A percentile compares a stretch with the other conserved stretches of the same genome.
Evolutionary conservation across 2,888 invertebrate genomes (phyloP).

Genomic region (Melinopterus prodromus): DNA sequence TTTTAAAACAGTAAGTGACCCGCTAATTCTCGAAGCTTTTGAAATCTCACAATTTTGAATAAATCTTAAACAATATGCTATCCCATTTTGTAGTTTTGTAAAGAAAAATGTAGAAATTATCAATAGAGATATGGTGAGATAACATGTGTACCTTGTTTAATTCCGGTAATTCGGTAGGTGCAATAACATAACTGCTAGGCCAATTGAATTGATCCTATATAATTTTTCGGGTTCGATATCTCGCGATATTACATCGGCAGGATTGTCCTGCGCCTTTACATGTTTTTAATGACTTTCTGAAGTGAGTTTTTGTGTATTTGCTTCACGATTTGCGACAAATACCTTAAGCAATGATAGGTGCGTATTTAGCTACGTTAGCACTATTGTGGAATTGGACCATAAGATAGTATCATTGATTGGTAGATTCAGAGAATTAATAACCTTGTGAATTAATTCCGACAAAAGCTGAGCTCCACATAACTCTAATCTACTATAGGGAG

Average conservation of each 20-base stretch:
- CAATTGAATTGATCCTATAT: background rate
- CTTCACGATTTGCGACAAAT: background rate
- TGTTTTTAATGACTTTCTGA: background rate
- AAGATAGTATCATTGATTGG: background rate
- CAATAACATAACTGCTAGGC: background rate
- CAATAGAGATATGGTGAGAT: background rate
- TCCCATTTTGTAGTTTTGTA: conserved; percentile 30
- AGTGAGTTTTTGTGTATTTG: background rate
- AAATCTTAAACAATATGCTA: conserved; percentile 33
- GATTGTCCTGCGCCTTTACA: background rate
- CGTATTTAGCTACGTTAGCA: background rate
- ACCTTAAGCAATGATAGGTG: background rate
- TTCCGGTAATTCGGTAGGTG: background rate
- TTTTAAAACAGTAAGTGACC: background rate
- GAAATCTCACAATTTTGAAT: conserved; percentile 7
- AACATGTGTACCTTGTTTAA: background rate
- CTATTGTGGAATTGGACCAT: background rate
- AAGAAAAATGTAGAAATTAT: conserved; percentile 27
- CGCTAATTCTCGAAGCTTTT: background rate
- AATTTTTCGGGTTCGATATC: background rate
- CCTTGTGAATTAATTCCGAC: background rate
- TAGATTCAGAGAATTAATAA: background rate
- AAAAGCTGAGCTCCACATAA: background rate
- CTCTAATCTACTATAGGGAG: background rate
- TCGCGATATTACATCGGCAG: background rate